phyloP scores from a whole-genome alignment of 2,113 vertebrate genomes.

The Miniopterus natalensis region DNA sequence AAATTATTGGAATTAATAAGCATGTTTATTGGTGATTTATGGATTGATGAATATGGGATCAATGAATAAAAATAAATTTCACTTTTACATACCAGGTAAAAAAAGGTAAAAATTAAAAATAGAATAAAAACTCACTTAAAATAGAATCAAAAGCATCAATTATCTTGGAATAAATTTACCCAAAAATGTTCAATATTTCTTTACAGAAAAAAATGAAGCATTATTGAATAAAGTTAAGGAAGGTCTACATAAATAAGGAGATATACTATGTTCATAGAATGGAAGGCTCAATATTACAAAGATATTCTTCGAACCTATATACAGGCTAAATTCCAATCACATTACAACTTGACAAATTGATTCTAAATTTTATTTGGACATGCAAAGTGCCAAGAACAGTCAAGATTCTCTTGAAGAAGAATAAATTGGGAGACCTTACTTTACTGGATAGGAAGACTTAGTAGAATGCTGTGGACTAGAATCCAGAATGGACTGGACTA shows the following conservation, averaged over 20 bases:
- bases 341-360: background rate
- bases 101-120: background rate
- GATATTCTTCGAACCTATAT: background rate
- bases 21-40: background rate
- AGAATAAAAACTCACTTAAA: background rate
- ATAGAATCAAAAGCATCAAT: constrained; percentile 5
- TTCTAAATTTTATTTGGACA: constrained; percentile 42
- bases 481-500: background rate
- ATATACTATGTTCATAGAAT: background rate
- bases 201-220: background rate
- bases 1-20: background rate
- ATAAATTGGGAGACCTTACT: background rate
- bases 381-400: background rate
- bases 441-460: background rate
- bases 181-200: background rate
- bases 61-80: constrained; percentile 11
- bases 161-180: background rate
- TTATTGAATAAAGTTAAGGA: constrained; percentile 15
- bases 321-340: background rate
- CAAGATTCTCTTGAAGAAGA: background rate
- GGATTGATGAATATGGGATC: background rate
- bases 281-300: background rate
- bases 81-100: constrained; percentile 2
- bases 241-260: constrained; percentile 24
- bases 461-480: background rate